Base-by-base conservation (phyloP, 2,113 vertebrate genomes). In the Chloropsis cyanopogon region DNA sequence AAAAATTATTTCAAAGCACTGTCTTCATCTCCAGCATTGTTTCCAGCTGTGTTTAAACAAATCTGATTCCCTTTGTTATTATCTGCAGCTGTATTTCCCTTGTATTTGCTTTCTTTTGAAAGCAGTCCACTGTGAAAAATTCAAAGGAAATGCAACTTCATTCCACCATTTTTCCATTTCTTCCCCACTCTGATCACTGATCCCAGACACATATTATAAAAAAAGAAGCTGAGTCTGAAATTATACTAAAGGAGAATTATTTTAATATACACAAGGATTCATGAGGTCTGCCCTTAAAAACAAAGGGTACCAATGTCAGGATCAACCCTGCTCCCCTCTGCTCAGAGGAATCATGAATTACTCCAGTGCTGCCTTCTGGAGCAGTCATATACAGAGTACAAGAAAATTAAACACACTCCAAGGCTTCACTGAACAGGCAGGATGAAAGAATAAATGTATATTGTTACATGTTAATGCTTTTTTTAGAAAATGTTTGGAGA, bases 1-100 rank as follows among this genome's bases (percentile, higher is more conserved):
- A 69, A 82, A 92, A 82, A 59, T 22, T 13, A 65, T 83, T 87
- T 88, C 71, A 82, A 85, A 92, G 75, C 19, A 39, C 42, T 77
- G 17, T 73, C 82, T 92, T 73, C 12, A 49, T 87, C 50, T 70
- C 56, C 71, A 96, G 64, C 42, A 80, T 50, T 76, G 29, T 92
- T 89, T 95, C 89, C 94, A 95, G 90, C 91, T 92, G 78, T 50
- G 47, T 83, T 92, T 85, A 92, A 95, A 41, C 47, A 91, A 92
- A 93, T 86, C 14, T 64, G 59, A 78, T 92, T 82, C 83, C 79
- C 50, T 68, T 64, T 92, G 56, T 81, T 31, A 73, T 69, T 46
- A 73, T 73, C 68, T 92, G 88, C 94, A 95, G 87, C 71, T 94
- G 52, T 39, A 86, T 64, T 82, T 81, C 56, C n/a, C 52, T 86